Base-by-base conservation (phyloP, 1,140 invertebrate species). In the Magallana ariakensis region DNA sequence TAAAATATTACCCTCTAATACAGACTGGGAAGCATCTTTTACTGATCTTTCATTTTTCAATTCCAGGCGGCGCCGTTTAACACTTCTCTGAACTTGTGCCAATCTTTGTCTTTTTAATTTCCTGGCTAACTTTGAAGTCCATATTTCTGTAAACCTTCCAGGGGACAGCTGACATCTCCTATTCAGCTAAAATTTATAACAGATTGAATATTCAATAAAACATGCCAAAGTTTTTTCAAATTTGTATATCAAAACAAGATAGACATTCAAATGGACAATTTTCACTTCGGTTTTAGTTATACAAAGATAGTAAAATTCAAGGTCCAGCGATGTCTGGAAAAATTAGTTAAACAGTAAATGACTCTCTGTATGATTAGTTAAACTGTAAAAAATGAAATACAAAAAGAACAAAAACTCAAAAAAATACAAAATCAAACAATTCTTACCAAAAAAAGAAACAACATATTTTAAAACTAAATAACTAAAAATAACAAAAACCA, bases 11-110 rank as follows among this genome's bases (percentile, higher is more conserved):
- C 66, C 66, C 22, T 22, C 19, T 8, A 33, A 26, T 58, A 58
- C 82, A 58, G 82, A 56, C 10, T 57, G 55, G 26, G 81, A 56
- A 55, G 55, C 81, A 83, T 83, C 81, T 83, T 83, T 83, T 83
- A 19, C 13, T 57, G 19, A n/a, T 58, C 82, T 57, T 26, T 57
- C 82, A 57, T 83, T 56, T 57, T 83, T 83, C 22, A 83, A 33
- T 19, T 57, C 15, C 46, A 83, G n/a, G 55, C 19, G n/a, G 13
- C 55, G 56, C 15, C 82, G 82, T 83, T 83, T 83, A 7, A 57
- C 19, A 58, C 57, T 33, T n/a, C 1, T 56, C n/a, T 83, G 55
- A 15, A 55, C 55, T 11, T 83, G 55, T n/a, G 55, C 26, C 54
- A 56, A 15, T 19, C 54, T 55, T 26, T 58, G 46, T 58, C 57